Evolutionary conservation across 2,797 vertebrate genomes (phyloP).

Genomic region (Platalea minor): DNA sequence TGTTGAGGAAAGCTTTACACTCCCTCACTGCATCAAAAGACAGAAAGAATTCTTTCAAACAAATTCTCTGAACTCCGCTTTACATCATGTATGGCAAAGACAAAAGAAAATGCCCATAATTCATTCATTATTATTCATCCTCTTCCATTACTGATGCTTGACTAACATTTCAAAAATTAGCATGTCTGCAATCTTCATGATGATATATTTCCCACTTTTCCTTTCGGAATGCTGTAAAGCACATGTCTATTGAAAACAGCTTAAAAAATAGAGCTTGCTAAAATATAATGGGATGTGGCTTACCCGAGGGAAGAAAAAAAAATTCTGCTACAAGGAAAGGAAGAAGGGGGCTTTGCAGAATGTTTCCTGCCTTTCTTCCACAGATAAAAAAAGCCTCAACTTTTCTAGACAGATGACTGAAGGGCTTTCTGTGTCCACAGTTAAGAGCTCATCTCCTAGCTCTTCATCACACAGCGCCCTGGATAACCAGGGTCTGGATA

Average conservation of each 20-base stretch:
- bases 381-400: background rate
- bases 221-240: background rate
- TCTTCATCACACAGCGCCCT: background rate
- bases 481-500: background rate
- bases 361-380: background rate
- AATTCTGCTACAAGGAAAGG: background rate
- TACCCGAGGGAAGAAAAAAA: background rate
- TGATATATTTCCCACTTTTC: conserved; percentile 78
- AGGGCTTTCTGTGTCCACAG: background rate
- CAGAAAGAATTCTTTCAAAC: background rate
- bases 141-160: conserved; percentile 74
- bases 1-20: conserved; percentile 17
- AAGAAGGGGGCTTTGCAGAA: background rate
- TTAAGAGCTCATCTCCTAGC: background rate
- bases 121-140: background rate
- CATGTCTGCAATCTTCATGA: conserved; percentile 81
- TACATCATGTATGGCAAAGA: conserved; percentile 7
- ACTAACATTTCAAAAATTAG: conserved; percentile 85
- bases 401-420: background rate
- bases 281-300: background rate
- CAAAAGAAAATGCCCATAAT: conserved; percentile 36
- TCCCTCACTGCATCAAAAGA: conserved; percentile 8
- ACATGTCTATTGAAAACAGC: background rate
- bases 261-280: background rate
- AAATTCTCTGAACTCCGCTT: conserved; percentile 26